Evolutionary conservation across 2,797 vertebrate species (phyloP).

Genomic region (Alca torda): DNA sequence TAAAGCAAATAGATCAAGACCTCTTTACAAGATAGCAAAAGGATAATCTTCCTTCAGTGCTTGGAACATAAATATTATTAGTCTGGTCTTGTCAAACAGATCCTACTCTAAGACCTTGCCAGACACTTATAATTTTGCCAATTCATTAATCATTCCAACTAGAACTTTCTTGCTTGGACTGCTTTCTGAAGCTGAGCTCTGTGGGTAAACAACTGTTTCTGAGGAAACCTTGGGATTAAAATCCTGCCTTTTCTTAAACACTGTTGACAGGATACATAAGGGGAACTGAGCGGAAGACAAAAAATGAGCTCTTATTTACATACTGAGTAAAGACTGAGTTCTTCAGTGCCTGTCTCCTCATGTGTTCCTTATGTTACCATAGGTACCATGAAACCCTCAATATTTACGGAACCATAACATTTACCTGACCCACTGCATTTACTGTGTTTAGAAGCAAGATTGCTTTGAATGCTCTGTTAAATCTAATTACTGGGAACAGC

Average conservation of each 20-base stretch:
- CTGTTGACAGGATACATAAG: neutral
- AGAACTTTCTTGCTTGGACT: neutral
- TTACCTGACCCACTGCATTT: neutral
- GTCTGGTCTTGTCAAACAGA: neutral
- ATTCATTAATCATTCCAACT: neutral
- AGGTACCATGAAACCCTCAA: neutral
- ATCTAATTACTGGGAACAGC: neutral
- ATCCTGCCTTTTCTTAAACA: neutral
- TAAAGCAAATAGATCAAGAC: neutral
- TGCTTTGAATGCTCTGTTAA: neutral
- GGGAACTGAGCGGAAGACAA: neutral
- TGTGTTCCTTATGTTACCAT: rapidly evolving
- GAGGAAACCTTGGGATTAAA: neutral
- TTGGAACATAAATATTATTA: neutral
- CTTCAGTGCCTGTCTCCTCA: neutral
- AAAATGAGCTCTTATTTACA: neutral
- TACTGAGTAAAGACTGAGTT: neutral
- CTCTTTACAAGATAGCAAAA: neutral
- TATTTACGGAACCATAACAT: neutral
- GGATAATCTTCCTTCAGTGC: neutral
- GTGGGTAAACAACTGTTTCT: neutral
- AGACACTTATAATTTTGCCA: neutral
- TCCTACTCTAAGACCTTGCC: neutral
- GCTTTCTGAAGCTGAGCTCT: neutral
- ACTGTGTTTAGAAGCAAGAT: neutral